These are phyloP conservation scores for Cyclophora albipunctata DNA, from an alignment of 2,888 invertebrate genomes.

Conservation along the genomic window DNA sequence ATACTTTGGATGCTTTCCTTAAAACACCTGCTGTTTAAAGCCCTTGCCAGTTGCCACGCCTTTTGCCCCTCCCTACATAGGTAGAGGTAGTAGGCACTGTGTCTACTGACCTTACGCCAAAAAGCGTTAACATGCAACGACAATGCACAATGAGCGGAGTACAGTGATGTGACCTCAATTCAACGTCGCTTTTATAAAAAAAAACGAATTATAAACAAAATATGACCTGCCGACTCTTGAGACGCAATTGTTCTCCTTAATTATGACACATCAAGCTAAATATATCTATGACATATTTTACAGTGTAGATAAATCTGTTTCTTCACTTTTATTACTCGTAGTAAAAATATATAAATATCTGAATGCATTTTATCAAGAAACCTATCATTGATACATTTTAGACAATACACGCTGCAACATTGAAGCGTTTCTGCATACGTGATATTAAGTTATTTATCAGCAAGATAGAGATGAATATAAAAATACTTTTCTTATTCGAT, in stretches of 20 bases:
- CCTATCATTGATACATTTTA: too few relatives aligned
- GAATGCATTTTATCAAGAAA: too few relatives aligned
- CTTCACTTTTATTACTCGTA: too few relatives aligned
- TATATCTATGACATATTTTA: conserved; percentile 17
- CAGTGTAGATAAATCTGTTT: conserved; percentile 1
- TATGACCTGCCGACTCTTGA: too few relatives aligned
- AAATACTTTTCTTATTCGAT: too few relatives aligned
- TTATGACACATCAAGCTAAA: conserved; percentile 17
- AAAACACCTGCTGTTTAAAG: conserved; percentile 23
- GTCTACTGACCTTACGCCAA: conserved; percentile 40
- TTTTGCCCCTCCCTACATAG: conserved; percentile 17
- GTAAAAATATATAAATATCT: too few relatives aligned
- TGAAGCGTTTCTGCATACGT: too few relatives aligned
- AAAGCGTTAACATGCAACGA: conserved; percentile 39
- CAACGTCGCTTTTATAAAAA: conserved; percentile 13
- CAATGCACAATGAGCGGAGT: conserved; percentile 30
- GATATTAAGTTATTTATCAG: too few relatives aligned
- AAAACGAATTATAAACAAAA: not conserved
- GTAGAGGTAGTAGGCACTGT: conserved; percentile 8
- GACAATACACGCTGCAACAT: too few relatives aligned
- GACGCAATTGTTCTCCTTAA: conserved; percentile 4
- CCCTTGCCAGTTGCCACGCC: conserved; percentile 9
- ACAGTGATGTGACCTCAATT: conserved; percentile 34
- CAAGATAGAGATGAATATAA: too few relatives aligned
- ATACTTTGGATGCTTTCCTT: conserved; percentile 4